Conservation (phyloP, 2,113 vertebrate species). For the Poeciliopsis retropinna region DNA sequence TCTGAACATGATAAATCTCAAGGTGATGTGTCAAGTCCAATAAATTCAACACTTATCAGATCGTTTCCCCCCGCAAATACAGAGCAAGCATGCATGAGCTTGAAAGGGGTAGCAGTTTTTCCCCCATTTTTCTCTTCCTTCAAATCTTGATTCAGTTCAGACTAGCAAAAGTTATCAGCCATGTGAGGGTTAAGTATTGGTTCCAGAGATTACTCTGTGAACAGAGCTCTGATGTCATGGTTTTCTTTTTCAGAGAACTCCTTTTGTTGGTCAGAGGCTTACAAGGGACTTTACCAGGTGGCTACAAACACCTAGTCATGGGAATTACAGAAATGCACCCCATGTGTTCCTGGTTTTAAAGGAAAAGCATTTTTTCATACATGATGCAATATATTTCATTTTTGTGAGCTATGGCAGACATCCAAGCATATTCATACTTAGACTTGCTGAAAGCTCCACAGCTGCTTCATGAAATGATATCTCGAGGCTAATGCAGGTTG, state of each 20-base stretch:
- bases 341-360: slow-evolving; percentile 45
- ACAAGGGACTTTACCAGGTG: slow-evolving; percentile 35
- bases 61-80: slow-evolving; percentile 31
- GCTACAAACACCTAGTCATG: slow-evolving; percentile 45
- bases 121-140: slow-evolving; percentile 17
- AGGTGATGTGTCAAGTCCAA: slow-evolving; percentile 24
- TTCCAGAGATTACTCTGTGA: slow-evolving; percentile 60
- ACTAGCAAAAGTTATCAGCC: slow-evolving; percentile 27
- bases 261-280: slow-evolving; percentile 49
- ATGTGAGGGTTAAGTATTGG: slow-evolving; percentile 39
- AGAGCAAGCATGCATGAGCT: background rate
- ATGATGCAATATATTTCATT: slow-evolving; percentile 12
- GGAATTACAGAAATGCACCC: slow-evolving; percentile 34
- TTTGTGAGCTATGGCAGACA: slow-evolving; percentile 19
- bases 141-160: slow-evolving; percentile 47
- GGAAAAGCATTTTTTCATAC: slow-evolving; percentile 26
- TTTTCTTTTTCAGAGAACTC: slow-evolving; percentile 42
- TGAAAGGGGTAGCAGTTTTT: slow-evolving; percentile 3
- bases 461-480: background rate
- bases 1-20: slow-evolving; percentile 27
- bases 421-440: slow-evolving; percentile 4
- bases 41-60: slow-evolving; percentile 32
- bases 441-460: background rate
- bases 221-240: slow-evolving; percentile 49
- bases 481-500: background rate